phyloP scores from a whole-genome alignment of 2,888 invertebrate species.

The Trichogramma evanescens region DNA sequence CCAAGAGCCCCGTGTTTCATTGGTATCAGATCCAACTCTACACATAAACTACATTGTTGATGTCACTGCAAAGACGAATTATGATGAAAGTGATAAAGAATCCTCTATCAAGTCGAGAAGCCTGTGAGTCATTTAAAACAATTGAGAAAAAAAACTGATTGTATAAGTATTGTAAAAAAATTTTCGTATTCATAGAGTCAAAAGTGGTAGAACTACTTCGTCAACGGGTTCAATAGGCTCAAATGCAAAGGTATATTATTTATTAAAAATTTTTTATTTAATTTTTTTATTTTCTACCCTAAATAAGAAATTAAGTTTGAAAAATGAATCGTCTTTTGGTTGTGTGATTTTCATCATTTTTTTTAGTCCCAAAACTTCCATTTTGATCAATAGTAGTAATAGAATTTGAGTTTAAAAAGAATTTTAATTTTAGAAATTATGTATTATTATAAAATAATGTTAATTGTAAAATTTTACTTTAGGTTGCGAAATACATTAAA shows the following conservation, averaged over 20 bases:
- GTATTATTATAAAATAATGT: not conserved
- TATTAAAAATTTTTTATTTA: not conserved
- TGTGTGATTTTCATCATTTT: not conserved
- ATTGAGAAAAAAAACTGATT: not conserved
- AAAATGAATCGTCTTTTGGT: too few relatives aligned
- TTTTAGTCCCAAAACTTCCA: too few relatives aligned
- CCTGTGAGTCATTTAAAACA: slow-evolving; percentile 9
- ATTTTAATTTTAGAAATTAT: not conserved
- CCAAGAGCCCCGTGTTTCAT: slow-evolving; percentile 65
- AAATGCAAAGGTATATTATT: too few relatives aligned
- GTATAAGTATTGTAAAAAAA: not conserved
- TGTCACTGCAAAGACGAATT: slow-evolving; percentile 49
- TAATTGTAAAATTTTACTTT: slow-evolving; percentile 3
- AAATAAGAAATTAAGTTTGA: too few relatives aligned
- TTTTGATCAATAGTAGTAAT: too few relatives aligned
- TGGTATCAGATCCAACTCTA: slow-evolving; percentile 65
- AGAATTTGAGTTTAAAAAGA: not conserved
- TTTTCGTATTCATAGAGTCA: slow-evolving; percentile 6
- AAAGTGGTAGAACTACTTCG: slow-evolving; percentile 4
- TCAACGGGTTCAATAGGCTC: not conserved
- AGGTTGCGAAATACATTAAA: slow-evolving; percentile 36
- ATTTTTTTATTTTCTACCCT: not conserved
- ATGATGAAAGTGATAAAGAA: slow-evolving; percentile 10
- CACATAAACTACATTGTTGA: slow-evolving; percentile 77
- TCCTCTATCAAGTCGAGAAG: slow-evolving; percentile 8